Evolutionary conservation across 2,797 vertebrate species (phyloP).

Genomic region (Galagoides demidoff): DNA sequence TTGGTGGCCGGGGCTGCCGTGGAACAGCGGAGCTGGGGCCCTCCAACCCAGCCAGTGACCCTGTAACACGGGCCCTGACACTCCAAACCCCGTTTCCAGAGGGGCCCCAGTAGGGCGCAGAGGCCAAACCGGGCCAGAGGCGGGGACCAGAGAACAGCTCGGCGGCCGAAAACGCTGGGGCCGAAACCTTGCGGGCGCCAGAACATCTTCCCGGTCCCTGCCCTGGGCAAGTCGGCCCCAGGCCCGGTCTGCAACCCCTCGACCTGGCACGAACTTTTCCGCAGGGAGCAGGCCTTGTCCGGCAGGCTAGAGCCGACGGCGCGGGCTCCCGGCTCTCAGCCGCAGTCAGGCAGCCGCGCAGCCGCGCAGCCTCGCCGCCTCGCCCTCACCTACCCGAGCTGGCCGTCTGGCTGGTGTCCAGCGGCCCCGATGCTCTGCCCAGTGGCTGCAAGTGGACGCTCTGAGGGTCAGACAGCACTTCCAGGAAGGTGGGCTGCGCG

Average conservation of each 20-base stretch:
- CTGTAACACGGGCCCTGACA: background rate
- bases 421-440: slow-evolving; percentile 89
- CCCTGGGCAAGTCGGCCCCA: background rate
- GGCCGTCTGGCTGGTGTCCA: slow-evolving; percentile 94
- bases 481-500: slow-evolving; percentile 95
- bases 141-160: background rate
- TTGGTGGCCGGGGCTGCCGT: background rate
- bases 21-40: background rate
- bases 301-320: background rate
- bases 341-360: background rate
- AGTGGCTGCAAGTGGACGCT: slow-evolving; percentile 94
- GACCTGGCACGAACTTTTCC: slow-evolving; percentile 69
- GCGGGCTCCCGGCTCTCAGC: background rate
- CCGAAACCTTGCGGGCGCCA: background rate
- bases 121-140: background rate
- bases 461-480: slow-evolving; percentile 95
- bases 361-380: slow-evolving; percentile 32
- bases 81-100: background rate
- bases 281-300: slow-evolving; percentile 17
- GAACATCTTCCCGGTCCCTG: background rate
- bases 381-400: slow-evolving; percentile 93
- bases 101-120: background rate
- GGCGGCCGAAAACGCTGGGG: slow-evolving; percentile 38
- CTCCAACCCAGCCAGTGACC: background rate
- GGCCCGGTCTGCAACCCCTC: background rate